Evolutionary conservation across 2,888 invertebrate genomes (phyloP), one percentile per base, ranked within the genome.

Genomic region (Ectobius pallidus): DNA sequence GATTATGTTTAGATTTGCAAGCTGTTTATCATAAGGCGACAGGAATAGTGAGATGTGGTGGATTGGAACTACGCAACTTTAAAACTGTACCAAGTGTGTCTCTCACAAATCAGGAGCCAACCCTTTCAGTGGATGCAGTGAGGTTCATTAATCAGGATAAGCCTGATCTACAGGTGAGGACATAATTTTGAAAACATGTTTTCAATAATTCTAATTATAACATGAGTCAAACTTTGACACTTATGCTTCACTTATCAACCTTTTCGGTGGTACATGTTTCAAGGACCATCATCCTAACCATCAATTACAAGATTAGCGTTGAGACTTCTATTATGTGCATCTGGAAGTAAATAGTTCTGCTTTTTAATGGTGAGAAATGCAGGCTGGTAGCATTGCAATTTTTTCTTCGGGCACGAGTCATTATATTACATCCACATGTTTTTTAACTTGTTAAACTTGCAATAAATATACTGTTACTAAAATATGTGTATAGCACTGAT

Each of bases 1-100:
- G n/a, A n/a, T n/a, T n/a, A n/a, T n/a, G n/a, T n/a, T n/a, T 20
- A 69, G 58, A 30, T 39, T 32, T 69, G 39, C 69, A 73, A 16
- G 72, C 69, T 11, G 25, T 63, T 11, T 46, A 44, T 20, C n/a
- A 49, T 25, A 42, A 25, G 4, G 44, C 62, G 3, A 34, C 80
- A 2, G 79, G 80, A 52, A 79, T 79, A 11, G 80, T 80, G 61
- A 77, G 78, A 20, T 81, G 84, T 69, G 84, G 84, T 22, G 85
- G 85, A 25, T 83, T 85, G 2, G 83, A 83, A 76, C 79, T 87
- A 7, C 80, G 83, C 52, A 86, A 85, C 46, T 79, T 86, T 3
- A 62, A 61, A 49, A 61, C 61, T 11, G 58, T 25, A 1, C 30
- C 46, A 30, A 58, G 58, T 9, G 69, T 61, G 22, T 9, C 7